A percentile compares a stretch with the other conserved stretches of the same genome.
Conservation (phyloP, 2,888 invertebrate genomes). For the Caenorhabditis parvicauda region DNA sequence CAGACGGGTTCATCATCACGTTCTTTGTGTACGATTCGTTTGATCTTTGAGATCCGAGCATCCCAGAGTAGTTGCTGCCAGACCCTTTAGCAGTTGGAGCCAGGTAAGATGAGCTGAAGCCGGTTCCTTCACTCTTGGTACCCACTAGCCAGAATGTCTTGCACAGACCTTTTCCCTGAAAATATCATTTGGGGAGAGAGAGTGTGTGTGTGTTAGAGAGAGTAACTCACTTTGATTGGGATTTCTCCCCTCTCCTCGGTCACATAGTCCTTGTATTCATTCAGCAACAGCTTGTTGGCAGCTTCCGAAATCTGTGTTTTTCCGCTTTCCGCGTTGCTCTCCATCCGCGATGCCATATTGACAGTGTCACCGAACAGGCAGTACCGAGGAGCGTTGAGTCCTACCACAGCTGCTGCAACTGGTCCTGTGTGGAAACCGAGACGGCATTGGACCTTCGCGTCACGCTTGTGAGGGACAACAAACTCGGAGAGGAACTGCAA, state of each 20-base stretch:
- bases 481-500: slow-evolving; percentile 49
- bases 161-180: slow-evolving; percentile 58
- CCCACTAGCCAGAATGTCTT: slow-evolving; percentile 58
- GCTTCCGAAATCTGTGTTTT: slow-evolving; percentile 55
- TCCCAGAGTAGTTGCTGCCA: slow-evolving; percentile 23
- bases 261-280: slow-evolving; percentile 49
- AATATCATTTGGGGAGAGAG: too few relatives aligned
- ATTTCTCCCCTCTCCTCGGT: slow-evolving; percentile 49
- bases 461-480: slow-evolving; percentile 46
- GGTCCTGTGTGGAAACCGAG: slow-evolving; percentile 55
- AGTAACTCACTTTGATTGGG: slow-evolving; percentile 27
- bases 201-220: neutral
- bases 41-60: slow-evolving; percentile 13
- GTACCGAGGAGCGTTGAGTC: slow-evolving; percentile 60
- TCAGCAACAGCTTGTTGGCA: slow-evolving; percentile 38
- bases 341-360: slow-evolving; percentile 59
- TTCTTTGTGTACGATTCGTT: slow-evolving; percentile 21
- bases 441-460: slow-evolving; percentile 35
- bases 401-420: slow-evolving; percentile 61
- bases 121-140: slow-evolving; percentile 30
- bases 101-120: slow-evolving; percentile 11
- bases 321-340: slow-evolving; percentile 54
- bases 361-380: slow-evolving; percentile 60
- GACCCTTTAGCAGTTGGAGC: slow-evolving; percentile 23
- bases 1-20: slow-evolving; percentile 23